Percentiles rank a stretch among this genome's conserved stretches.
These are phyloP conservation scores for Platyrinchus mystaceus DNA, from an alignment of 2,797 vertebrate genomes.

Conservation along the genomic window DNA sequence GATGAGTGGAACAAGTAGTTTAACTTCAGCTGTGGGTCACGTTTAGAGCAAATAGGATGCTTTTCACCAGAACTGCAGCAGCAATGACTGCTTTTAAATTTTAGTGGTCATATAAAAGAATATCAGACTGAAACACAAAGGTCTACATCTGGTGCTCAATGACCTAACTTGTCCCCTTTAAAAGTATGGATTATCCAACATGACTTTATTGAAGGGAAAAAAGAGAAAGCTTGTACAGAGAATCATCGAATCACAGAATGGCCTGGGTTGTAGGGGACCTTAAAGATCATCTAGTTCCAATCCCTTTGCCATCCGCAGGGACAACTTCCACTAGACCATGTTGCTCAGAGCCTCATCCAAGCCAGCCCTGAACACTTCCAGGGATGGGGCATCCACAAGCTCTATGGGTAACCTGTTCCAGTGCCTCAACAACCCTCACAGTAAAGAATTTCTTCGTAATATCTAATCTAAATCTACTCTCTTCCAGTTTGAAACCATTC, in stretches of 20 bases:
- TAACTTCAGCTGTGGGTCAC: background rate
- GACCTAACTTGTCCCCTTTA: background rate
- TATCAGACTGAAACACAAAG: background rate
- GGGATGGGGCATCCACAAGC: background rate
- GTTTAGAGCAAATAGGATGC: background rate
- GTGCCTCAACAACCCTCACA: background rate
- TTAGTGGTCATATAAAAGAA: background rate
- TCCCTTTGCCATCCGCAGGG: fast-evolving
- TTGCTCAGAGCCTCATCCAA: background rate
- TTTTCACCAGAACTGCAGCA: background rate
- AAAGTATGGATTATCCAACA: background rate
- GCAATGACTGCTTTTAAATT: background rate
- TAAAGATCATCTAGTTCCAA: background rate
- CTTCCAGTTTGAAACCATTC: background rate
- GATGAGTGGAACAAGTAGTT: background rate
- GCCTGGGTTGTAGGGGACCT: background rate
- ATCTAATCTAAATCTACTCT: background rate
- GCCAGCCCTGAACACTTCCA: background rate
- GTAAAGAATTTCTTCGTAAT: background rate
- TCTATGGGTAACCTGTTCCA: background rate
- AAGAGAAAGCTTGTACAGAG: background rate
- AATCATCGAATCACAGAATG: background rate
- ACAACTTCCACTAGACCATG: background rate
- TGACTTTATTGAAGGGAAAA: background rate
- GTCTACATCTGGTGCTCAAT: background rate